Percentiles rank a stretch among this genome's conserved stretches.
Evolutionary conservation across 2,888 invertebrate species (phyloP).

Genomic region (Actias luna): DNA sequence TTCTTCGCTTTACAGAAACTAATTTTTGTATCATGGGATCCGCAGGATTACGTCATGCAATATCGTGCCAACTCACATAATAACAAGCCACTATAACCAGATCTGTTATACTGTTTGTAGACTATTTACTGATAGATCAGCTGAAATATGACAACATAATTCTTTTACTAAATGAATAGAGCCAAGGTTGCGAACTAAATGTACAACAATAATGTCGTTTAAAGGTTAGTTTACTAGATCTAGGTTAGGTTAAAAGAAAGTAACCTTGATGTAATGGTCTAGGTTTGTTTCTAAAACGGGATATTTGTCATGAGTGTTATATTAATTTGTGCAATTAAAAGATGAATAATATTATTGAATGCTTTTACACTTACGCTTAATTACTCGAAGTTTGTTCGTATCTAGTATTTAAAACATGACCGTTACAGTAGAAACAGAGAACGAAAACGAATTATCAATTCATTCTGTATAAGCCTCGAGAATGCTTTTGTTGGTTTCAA

Average conservation of each 20-base stretch:
- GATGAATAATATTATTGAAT: no score
- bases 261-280: constrained; percentile 29
- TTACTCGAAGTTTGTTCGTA: no score
- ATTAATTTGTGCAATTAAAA: no score
- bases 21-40: constrained; percentile 35
- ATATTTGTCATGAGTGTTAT: no score
- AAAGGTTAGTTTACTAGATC: constrained; percentile 25
- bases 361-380: no score
- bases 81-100: constrained; percentile 39
- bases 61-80: constrained; percentile 46
- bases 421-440: no score
- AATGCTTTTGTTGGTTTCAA: no score
- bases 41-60: constrained; percentile 52
- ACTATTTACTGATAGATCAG: not conserved
- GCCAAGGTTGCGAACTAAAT: constrained; percentile 46
- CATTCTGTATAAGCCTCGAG: no score
- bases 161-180: constrained; percentile 38
- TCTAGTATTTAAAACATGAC: no score
- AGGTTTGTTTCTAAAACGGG: constrained; percentile 7
- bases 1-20: constrained; percentile 15
- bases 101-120: constrained; percentile 25
- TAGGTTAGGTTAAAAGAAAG: constrained; percentile 17
- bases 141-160: constrained; percentile 27
- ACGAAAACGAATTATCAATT: no score
- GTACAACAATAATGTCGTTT: constrained; percentile 37